Percentiles rank a stretch among this genome's conserved stretches.
Evolutionary conservation across 2,797 vertebrate genomes (phyloP).

Genomic region (Chloroceryle inda): DNA sequence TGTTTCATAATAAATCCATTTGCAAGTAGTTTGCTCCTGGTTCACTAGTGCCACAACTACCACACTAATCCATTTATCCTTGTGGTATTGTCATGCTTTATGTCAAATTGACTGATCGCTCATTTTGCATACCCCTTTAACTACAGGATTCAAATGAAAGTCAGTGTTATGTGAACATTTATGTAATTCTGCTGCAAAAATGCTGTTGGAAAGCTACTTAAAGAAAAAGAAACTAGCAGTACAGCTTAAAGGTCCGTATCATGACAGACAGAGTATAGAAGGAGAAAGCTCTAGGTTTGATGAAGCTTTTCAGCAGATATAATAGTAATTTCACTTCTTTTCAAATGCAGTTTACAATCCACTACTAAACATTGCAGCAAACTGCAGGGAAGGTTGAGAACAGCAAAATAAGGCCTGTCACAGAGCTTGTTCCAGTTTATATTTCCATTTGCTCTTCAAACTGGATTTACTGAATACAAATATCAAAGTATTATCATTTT

Average conservation of each 20-base stretch:
- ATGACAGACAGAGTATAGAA: neutral
- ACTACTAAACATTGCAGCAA: conserved; percentile 55
- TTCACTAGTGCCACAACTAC: neutral
- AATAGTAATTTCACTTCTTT: conserved; percentile 36
- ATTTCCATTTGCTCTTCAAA: conserved; percentile 21
- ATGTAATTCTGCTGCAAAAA: conserved; percentile 5
- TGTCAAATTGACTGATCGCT: neutral
- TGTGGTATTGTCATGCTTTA: neutral
- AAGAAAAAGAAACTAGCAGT: conserved; percentile 11
- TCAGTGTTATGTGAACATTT: conserved; percentile 23
- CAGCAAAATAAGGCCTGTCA: conserved; percentile 39
- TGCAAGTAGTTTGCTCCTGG: conserved; percentile 17
- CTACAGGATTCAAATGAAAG: neutral
- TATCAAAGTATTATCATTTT: neutral
- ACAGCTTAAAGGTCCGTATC: neutral
- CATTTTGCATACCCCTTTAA: neutral
- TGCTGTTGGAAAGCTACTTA: conserved; percentile 53
- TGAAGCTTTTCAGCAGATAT: conserved; percentile 25
- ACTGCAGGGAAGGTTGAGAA: neutral
- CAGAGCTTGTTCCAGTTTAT: neutral
- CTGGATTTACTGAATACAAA: neutral
- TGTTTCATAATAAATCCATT: conserved; percentile 25
- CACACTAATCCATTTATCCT: neutral
- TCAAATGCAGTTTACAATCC: conserved; percentile 37
- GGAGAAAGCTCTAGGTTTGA: neutral